Evolutionary conservation across 2,888 invertebrate genomes (phyloP), one percentile per base, ranked within the genome.

Genomic region (Parnassius apollo): DNA sequence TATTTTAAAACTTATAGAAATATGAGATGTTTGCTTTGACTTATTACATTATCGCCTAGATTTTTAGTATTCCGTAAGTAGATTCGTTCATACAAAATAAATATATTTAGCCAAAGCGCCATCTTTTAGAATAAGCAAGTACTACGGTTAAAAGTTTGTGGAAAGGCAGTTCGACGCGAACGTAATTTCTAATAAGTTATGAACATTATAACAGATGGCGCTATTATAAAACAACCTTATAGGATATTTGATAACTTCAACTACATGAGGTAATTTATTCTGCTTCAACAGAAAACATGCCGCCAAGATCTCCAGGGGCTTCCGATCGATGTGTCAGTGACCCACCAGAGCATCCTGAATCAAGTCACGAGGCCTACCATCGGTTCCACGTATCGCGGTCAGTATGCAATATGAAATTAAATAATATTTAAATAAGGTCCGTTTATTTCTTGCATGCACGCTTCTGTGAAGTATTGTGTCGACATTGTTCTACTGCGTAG

Each of bases 331-430:
- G 79, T 82, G 80, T 80, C 85, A 75, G 76, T 84, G 81, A 77
- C 81, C 69, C 77, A 80, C 68, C 78, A 80, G 69, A 69, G 72
- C 67, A 77, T 83, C 76, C 74, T 80, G 65, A 88, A 77, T 77
- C 88, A 86, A 81, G 85, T 87, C 87, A 87, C 86, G 82, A 78
- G 66, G 57, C 61, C 75, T 50, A 68, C 77, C 76, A 77, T 85
- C 77, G 80, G 81, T 85, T 88, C 90, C 77, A 76, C 87, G 86
- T 90, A 88, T 85, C 82, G 78, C 82, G 90, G 91, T 91, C 81
- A 90, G 91, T 88, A 86, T 81, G 78, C 80, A 78, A 76, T 80
- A 80, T 82, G 80, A 81, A 84, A 81, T 77, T 71, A 71, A 73
- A 68, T 69, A 68, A 70, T 68, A 71, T 71, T 71, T 67, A 73